Percentiles rank a stretch among this genome's conserved stretches.
Conservation (phyloP, 2,888 invertebrate genomes). For the Drosophila fungiperda region DNA sequence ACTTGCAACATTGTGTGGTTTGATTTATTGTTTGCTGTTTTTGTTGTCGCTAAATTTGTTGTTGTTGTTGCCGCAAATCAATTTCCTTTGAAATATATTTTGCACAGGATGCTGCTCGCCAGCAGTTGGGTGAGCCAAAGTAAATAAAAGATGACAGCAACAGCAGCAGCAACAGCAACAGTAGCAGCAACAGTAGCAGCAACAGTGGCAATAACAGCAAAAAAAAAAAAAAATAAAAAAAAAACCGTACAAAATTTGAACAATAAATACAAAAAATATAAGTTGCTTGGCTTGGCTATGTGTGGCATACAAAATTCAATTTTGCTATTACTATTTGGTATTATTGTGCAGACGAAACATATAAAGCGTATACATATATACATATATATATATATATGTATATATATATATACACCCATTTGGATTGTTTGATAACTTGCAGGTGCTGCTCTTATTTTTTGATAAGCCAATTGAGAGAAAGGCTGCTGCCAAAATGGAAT, state of each 20-base stretch:
- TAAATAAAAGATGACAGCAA: constrained; percentile 26
- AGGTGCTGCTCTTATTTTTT: constrained; percentile 22
- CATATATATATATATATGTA: neutral
- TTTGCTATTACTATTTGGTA: constrained; percentile 16
- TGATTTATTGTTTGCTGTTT: constrained; percentile 27
- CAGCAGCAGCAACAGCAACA: constrained; percentile 25
- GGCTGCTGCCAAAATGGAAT: neutral
- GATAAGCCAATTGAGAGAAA: constrained; percentile 1
- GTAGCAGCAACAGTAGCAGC: neutral
- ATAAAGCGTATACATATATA: neutral
- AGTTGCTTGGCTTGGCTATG: constrained; percentile 32
- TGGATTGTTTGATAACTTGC: constrained; percentile 4
- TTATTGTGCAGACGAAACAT: neutral
- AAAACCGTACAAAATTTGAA: constrained; percentile 48
- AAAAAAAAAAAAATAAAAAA: constrained; percentile 17
- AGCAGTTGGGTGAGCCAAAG: constrained; percentile 16
- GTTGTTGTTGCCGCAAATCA: constrained; percentile 63
- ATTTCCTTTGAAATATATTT: constrained; percentile 77
- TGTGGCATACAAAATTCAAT: constrained; percentile 17
- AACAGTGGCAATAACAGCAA: constrained; percentile 18
- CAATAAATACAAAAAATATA: constrained; percentile 54
- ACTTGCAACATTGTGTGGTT: constrained; percentile 22
- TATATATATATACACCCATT: neutral
- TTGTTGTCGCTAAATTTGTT: constrained; percentile 6
- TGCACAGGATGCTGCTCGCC: constrained; percentile 56